These are phyloP conservation scores for Drosophila santomea DNA, from an alignment of 1,140 invertebrate species.

Conservation along the genomic window DNA sequence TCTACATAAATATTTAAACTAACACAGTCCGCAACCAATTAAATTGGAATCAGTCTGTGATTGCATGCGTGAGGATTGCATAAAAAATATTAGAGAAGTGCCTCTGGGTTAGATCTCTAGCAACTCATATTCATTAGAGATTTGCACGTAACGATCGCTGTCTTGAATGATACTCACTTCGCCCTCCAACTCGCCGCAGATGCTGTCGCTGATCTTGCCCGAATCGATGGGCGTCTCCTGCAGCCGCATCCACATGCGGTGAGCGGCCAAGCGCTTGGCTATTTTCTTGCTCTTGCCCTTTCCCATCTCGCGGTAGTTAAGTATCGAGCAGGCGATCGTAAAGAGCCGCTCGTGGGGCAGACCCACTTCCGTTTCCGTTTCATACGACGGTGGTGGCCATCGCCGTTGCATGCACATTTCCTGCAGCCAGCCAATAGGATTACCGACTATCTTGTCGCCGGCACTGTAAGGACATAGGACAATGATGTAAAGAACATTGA, in stretches of 20 bases:
- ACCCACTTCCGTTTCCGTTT: constrained; percentile 95
- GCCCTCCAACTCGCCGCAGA: constrained; percentile 82
- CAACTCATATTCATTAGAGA: constrained; percentile 24
- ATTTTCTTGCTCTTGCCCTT: constrained; percentile 98
- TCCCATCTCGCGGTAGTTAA: constrained; percentile 92
- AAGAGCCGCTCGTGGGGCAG: constrained; percentile 96
- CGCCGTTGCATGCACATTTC: constrained; percentile 98
- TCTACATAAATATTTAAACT: not conserved
- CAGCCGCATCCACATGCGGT: constrained; percentile 95
- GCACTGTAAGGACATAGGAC: constrained; percentile 43
- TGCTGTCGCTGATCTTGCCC: constrained; percentile 85
- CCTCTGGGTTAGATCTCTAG: constrained; percentile 30
- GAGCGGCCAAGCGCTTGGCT: constrained; percentile 96
- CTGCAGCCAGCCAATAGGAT: constrained; percentile 97
- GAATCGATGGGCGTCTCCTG: constrained; percentile 91
- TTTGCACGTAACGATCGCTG: constrained; percentile 42
- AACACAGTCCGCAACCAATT: not conserved
- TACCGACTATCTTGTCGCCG: constrained; percentile 91
- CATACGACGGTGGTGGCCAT: constrained; percentile 97
- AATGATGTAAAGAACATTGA: not conserved
- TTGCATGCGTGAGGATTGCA: not conserved
- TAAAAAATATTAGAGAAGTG: too few relatives aligned
- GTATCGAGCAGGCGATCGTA: constrained; percentile 95
- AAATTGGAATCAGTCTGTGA: not conserved
- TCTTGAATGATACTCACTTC: constrained; percentile 71